phyloP scores from a whole-genome alignment of 2,888 invertebrate species.

The Tholera decimalis region DNA sequence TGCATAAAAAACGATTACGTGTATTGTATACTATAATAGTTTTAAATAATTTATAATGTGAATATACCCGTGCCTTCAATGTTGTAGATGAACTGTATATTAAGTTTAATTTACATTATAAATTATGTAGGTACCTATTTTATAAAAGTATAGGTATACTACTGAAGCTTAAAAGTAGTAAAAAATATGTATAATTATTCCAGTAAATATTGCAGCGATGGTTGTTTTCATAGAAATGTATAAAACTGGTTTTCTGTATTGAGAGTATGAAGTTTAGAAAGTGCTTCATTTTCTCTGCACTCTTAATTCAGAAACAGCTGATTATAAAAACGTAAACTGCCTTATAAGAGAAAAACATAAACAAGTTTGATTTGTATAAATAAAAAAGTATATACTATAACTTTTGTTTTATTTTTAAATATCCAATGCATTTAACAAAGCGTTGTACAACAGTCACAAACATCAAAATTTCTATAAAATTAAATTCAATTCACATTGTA shows the following conservation, averaged over 20 bases:
- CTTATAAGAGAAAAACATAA: not conserved
- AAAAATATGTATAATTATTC: not conserved
- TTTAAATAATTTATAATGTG: conserved; percentile 17
- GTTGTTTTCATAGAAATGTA: not conserved
- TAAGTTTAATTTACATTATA: too few species aligned
- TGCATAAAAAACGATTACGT: not conserved
- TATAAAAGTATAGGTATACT: too few species aligned
- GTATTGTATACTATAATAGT: not conserved
- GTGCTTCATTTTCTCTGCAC: too few species aligned
- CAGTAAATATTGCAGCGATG: too few species aligned
- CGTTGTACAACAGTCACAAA: conserved; percentile 88
- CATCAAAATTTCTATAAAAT: conserved; percentile 88
- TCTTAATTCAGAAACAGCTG: not conserved
- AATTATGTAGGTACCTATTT: not conserved
- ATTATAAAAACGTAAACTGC: not conserved
- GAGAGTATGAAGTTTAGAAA: not conserved
- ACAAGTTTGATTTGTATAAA: conserved; percentile 1
- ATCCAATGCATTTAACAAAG: conserved; percentile 86
- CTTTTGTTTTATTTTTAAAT: conserved; percentile 74
- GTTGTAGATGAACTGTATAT: conserved; percentile 31
- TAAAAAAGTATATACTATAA: conserved; percentile 40
- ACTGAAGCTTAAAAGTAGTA: not conserved
- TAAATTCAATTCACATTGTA: conserved; percentile 83
- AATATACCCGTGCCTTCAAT: conserved; percentile 53
- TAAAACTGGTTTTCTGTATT: not conserved